Percentiles rank a stretch among this genome's conserved stretches.
Conservation (phyloP, 2,113 vertebrate species). For the Lepidothrix coronata region DNA sequence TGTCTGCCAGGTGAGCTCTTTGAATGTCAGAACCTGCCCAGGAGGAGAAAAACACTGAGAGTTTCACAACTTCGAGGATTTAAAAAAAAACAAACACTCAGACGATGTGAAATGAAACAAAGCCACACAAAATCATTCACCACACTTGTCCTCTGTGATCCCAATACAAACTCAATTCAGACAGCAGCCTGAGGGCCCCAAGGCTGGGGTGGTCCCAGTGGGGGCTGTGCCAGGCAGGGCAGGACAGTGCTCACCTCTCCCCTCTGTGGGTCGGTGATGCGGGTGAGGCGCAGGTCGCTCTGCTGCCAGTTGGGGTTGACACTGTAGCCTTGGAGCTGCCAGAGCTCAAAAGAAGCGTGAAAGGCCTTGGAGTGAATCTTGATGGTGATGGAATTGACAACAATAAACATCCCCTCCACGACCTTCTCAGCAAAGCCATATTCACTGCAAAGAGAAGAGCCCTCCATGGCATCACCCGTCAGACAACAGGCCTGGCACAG, state of each 20-base stretch:
- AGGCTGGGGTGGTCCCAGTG: background rate
- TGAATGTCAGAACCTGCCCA: conserved; percentile 92
- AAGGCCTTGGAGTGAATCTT: conserved; percentile 95
- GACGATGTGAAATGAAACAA: background rate
- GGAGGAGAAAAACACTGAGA: background rate
- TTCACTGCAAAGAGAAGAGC: conserved; percentile 77
- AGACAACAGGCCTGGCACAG: background rate
- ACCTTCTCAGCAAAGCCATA: conserved; percentile 99
- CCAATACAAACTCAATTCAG: background rate
- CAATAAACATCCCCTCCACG: conserved; percentile 97
- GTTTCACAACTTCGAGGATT: background rate
- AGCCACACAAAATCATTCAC: background rate
- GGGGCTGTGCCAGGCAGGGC: background rate
- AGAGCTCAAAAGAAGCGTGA: conserved; percentile 94
- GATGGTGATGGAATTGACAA: conserved; percentile 95
- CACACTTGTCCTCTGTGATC: background rate
- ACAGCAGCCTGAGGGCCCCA: background rate
- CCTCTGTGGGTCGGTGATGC: conserved; percentile 89
- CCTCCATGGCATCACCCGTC: background rate
- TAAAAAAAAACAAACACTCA: background rate
- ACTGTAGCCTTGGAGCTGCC: conserved; percentile 97
- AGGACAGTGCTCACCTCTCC: conserved; percentile 77
- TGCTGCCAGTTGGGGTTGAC: conserved; percentile 95
- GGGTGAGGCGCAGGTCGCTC: conserved; percentile 91
- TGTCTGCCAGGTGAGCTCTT: conserved; percentile 98